Base-by-base conservation (phyloP, 2,113 vertebrate species). In the Nothocercus nigrocapillus region DNA sequence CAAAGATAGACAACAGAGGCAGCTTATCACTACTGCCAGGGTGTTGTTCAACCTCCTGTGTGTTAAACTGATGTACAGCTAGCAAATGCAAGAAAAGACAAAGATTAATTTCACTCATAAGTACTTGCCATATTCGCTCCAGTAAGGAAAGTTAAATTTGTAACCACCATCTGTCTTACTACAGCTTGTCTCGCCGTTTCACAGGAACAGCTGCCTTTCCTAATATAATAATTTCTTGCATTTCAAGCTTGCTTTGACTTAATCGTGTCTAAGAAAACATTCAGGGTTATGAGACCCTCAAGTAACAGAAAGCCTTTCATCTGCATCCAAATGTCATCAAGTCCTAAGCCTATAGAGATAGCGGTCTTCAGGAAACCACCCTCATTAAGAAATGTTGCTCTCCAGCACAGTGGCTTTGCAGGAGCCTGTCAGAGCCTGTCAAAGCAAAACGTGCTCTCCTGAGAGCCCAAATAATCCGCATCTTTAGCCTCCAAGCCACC, bases 401-500 rank as follows among this genome's bases (percentile, higher is more conserved):
- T 38, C 58, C 25, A 69, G 42, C 11, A 80, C 32, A 19, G 0
- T 1, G 20, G 38, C 24, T 34, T 24, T 13, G 38, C 30, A 32
- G 1, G 1, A 81, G 9, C 4, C 13, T 9, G 14, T 24, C 7
- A 54, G 1, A 81, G 9, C 4, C 13, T 9, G 14, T 24, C 7
- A 54, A 68, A 62, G 36, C 24, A 53, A 54, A 20, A 73, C 59
- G 27, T 0, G 2, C 12, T 47, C 20, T 66, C 34, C 38, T 34
- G 22, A n/a, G 12, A 40, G 68, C 54, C 54, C 28, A 56, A 17
- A 58, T 58, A 58, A 49, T 8, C 25, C 13, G 13, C 16, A 58
- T 58, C 27, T 13, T 13, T 13, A 30, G 25, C 58, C 61, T 32
- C 25, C 63, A 38, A 72, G 73, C 25, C 85, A 36, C 6, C 40